phyloP scores from a whole-genome alignment of 1,140 invertebrate genomes.

The Stratiolaelaps scimitus region DNA sequence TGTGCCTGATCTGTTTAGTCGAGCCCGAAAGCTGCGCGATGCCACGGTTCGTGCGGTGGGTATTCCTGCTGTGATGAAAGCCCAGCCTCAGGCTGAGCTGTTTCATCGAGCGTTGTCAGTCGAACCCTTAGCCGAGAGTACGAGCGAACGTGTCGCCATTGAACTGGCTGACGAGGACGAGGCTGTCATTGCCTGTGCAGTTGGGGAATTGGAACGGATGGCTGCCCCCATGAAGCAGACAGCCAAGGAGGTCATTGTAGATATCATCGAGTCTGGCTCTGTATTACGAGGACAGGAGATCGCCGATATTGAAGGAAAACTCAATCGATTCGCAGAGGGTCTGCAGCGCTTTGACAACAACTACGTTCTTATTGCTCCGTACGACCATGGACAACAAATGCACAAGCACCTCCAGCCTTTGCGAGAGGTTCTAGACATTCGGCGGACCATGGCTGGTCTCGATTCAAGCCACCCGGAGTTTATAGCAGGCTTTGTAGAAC shows the following conservation, averaged over 20 bases:
- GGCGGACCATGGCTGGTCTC: neutral
- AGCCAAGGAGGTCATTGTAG: neutral
- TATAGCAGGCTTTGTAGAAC: neutral
- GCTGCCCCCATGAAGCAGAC: neutral
- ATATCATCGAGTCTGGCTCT: neutral
- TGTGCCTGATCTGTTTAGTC: slow-evolving; percentile 11
- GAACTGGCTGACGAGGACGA: slow-evolving; percentile 2
- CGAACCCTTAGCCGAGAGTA: neutral
- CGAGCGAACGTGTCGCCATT: neutral
- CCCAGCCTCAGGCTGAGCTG: neutral
- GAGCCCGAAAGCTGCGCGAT: slow-evolving; percentile 7
- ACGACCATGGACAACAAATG: slow-evolving; percentile 4
- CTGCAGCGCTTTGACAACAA: slow-evolving; percentile 12
- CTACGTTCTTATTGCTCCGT: neutral
- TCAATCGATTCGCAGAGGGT: neutral
- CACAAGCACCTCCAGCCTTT: slow-evolving; percentile 3
- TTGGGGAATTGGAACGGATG: neutral
- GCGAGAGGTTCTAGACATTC: neutral
- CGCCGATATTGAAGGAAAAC: neutral
- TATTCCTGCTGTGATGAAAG: neutral
- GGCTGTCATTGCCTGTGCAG: slow-evolving; percentile 9
- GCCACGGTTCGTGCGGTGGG: neutral
- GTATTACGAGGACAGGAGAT: neutral
- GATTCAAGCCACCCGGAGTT: neutral
- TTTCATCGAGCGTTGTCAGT: slow-evolving; percentile 7